Percentiles rank a stretch among this genome's conserved stretches.
Conservation (phyloP, 2,113 vertebrate species). For the Tragelaphus scriptus region DNA sequence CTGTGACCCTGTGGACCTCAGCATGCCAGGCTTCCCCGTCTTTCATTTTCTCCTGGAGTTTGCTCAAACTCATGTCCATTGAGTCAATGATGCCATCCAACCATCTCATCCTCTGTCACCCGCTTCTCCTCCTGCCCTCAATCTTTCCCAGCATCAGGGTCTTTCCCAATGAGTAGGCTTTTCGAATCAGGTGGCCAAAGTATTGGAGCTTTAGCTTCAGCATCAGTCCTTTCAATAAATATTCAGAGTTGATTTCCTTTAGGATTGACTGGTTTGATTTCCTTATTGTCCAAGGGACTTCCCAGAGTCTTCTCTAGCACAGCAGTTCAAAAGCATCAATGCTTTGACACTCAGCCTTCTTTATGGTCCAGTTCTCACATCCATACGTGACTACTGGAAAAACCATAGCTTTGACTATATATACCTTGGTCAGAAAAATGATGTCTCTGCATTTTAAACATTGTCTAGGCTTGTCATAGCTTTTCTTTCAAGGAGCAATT, state of each 20-base stretch:
- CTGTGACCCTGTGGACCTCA: not conserved
- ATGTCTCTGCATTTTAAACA: not conserved
- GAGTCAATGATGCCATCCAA: not conserved
- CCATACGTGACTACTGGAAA: not conserved
- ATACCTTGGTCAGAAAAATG: not conserved
- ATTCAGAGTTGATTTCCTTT: not conserved
- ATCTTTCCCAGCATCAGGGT: not conserved
- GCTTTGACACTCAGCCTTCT: not conserved
- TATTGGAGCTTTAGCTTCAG: not conserved
- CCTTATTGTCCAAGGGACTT: not conserved
- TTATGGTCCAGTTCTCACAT: not conserved
- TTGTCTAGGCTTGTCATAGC: not conserved
- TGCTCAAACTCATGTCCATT: not conserved
- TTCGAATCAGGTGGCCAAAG: not conserved
- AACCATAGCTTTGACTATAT: not conserved
- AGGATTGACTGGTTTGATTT: not conserved
- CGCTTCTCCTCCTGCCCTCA: not conserved
- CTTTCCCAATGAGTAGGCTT: not conserved
- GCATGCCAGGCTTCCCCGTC: rapidly evolving
- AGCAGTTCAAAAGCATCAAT: not conserved
- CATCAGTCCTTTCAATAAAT: not conserved
- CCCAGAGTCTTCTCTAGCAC: not conserved
- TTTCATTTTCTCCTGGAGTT: not conserved
- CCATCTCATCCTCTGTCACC: not conserved
- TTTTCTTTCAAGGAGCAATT: not conserved